These are phyloP conservation scores for Mastacembelus armatus DNA, from an alignment of 2,797 vertebrate species.

Conservation along the genomic window DNA sequence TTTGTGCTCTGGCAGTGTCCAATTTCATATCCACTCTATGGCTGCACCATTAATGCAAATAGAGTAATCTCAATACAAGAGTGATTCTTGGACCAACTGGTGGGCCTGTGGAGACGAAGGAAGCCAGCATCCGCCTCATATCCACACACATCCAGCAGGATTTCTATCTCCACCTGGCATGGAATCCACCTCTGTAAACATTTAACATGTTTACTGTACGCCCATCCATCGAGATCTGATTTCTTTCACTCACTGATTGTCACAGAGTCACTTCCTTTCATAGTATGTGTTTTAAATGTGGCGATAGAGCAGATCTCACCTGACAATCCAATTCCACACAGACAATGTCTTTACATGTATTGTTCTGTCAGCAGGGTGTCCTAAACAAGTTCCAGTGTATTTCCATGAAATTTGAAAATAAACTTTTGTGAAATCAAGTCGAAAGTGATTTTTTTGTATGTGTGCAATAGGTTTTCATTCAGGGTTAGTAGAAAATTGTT, in stretches of 20 bases:
- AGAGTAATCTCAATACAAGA: constrained; percentile 3
- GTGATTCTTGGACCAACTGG: constrained; percentile 7
- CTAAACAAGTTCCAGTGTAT: neutral
- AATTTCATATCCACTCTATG: neutral
- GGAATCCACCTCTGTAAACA: constrained; percentile 28
- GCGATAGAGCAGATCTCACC: neutral
- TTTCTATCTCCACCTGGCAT: constrained; percentile 24
- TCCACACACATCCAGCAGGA: constrained; percentile 11
- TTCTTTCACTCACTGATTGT: constrained; percentile 11
- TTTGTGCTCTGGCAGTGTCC: neutral
- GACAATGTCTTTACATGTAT: neutral
- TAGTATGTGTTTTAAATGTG: constrained; percentile 1
- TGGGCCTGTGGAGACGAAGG: constrained; percentile 1
- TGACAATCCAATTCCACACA: constrained; percentile 12
- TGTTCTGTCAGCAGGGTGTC: constrained; percentile 13
- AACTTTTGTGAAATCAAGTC: neutral
- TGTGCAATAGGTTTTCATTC: neutral
- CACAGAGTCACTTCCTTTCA: constrained; percentile 16
- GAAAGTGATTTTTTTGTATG: neutral
- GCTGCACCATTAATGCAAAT: constrained; percentile 6
- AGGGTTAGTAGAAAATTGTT: neutral
- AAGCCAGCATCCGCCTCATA: constrained; percentile 15
- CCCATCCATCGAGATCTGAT: constrained; percentile 7
- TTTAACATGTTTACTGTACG: constrained; percentile 13
- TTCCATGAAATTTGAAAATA: neutral